These are phyloP conservation scores for Pachliopta kotzebuea DNA, from an alignment of 2,888 invertebrate species.

Conservation along the genomic window DNA sequence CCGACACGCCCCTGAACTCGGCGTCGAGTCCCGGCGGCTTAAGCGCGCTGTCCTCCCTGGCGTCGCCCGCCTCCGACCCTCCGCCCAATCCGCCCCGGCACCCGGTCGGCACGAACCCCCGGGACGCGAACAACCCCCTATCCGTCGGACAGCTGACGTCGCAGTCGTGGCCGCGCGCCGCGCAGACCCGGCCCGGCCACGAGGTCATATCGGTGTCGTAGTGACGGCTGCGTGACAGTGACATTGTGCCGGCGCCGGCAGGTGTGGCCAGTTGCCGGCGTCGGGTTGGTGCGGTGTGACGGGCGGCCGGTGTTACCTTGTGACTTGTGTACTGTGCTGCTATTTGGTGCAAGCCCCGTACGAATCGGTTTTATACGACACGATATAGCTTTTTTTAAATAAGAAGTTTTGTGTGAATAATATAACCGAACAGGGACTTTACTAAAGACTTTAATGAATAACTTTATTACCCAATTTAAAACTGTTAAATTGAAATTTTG, in stretches of 20 bases:
- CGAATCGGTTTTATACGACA: not conserved
- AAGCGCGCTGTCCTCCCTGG: conserved; percentile 79
- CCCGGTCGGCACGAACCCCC: conserved; percentile 94
- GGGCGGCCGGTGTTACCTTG: conserved; percentile 11
- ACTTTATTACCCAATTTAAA: not conserved
- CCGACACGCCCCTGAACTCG: conserved; percentile 74
- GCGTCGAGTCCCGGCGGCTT: conserved; percentile 76
- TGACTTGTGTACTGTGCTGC: not conserved
- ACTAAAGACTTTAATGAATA: not conserved
- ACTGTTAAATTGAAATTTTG: conserved; percentile 16
- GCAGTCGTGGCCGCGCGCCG: conserved; percentile 76
- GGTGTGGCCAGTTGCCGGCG: conserved; percentile 9
- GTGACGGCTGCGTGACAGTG: conserved; percentile 47
- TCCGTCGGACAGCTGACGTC: conserved; percentile 95
- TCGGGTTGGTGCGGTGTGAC: conserved; percentile 5
- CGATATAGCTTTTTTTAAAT: not conserved
- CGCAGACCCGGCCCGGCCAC: conserved; percentile 60
- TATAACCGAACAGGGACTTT: not conserved
- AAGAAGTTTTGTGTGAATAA: not conserved
- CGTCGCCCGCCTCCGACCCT: conserved; percentile 89
- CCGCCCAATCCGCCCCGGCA: conserved; percentile 80
- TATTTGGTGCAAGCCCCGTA: conserved; percentile 3
- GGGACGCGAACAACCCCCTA: conserved; percentile 95
- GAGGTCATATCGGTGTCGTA: conserved; percentile 78
- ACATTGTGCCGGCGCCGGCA: conserved; percentile 24